These are phyloP conservation scores for Poeciliopsis prolifica DNA, from an alignment of 2,113 vertebrate genomes.

Conservation along the genomic window DNA sequence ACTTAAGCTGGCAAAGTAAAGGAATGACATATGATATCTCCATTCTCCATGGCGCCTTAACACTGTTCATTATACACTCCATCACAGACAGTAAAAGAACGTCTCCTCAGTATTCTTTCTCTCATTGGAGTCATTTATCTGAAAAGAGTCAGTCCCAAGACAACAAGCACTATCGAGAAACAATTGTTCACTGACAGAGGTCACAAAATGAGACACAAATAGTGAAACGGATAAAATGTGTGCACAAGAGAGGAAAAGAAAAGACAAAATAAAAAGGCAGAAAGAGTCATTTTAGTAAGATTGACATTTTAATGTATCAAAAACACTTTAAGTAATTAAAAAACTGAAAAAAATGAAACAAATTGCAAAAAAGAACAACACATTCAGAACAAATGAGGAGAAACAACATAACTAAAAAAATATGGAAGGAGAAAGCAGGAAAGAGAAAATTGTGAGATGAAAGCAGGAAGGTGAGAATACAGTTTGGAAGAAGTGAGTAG, in stretches of 20 bases:
- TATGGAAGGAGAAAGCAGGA: neutral
- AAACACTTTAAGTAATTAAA: too few species aligned
- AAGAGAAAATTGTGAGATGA: neutral
- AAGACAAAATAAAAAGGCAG: neutral
- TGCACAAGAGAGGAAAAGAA: too few species aligned
- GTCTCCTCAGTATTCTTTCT: constrained; percentile 23
- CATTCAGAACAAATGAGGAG: neutral
- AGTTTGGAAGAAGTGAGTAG: neutral
- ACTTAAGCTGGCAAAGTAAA: constrained; percentile 1
- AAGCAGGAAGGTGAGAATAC: neutral
- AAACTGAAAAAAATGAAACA: neutral
- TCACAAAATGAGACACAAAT: neutral
- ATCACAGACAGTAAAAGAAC: constrained; percentile 2
- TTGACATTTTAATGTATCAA: neutral
- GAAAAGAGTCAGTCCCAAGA: neutral
- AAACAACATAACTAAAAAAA: too few species aligned
- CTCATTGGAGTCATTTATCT: constrained; percentile 30
- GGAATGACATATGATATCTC: constrained; percentile 7
- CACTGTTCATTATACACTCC: constrained; percentile 3
- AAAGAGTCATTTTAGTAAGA: neutral
- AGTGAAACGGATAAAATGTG: neutral
- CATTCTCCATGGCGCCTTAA: constrained; percentile 13
- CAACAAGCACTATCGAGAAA: constrained; percentile 15
- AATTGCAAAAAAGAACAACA: neutral
- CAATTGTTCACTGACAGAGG: neutral